These are phyloP conservation scores for Accipiter cooperii DNA, from an alignment of 2,113 vertebrate species.

Conservation along the genomic window DNA sequence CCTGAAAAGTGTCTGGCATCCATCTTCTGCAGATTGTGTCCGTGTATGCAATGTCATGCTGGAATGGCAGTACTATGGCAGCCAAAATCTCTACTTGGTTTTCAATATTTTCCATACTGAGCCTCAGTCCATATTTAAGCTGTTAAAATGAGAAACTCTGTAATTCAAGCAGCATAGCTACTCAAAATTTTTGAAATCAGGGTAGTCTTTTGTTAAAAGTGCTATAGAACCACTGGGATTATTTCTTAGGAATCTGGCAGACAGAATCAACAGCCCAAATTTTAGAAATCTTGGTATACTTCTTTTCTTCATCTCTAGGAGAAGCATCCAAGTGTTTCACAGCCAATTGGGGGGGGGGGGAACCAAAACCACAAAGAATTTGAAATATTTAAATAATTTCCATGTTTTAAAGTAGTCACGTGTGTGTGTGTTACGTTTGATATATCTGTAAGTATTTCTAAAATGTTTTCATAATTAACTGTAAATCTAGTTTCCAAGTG, in stretches of 20 bases:
- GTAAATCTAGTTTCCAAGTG: background rate
- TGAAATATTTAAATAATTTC: background rate
- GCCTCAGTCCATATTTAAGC: background rate
- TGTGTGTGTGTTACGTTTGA: background rate
- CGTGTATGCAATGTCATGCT: background rate
- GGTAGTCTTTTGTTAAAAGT: background rate
- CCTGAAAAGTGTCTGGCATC: background rate
- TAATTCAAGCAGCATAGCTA: background rate
- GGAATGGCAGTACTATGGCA: background rate
- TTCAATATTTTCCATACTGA: background rate
- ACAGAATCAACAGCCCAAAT: background rate
- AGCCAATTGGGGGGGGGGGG: background rate
- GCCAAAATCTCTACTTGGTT: background rate
- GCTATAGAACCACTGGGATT: background rate
- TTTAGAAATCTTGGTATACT: background rate
- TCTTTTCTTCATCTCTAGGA: background rate
- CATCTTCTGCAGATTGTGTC: background rate
- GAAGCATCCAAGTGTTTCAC: background rate
- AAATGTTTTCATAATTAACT: background rate
- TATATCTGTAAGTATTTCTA: background rate
- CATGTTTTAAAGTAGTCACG: background rate
- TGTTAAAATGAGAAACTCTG: background rate
- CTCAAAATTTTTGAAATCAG: background rate
- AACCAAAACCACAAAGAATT: background rate
- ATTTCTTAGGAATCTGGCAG: background rate